Conservation (phyloP, 2,888 invertebrate genomes). For the Andrena bucephala region DNA sequence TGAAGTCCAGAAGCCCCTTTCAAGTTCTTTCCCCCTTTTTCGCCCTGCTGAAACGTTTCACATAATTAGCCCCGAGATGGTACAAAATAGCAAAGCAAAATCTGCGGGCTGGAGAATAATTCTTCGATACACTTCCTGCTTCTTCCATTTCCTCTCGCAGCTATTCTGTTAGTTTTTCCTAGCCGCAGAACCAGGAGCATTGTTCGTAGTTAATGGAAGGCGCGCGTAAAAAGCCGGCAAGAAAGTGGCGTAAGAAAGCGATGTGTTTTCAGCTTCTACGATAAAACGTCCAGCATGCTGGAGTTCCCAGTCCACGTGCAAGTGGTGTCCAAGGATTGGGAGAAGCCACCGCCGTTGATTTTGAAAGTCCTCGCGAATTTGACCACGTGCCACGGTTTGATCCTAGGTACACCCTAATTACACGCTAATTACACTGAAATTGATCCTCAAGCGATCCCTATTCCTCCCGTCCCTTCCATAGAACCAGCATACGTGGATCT, state of each 20-base stretch:
- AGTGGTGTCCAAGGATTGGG: not conserved
- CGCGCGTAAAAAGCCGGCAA: not conserved
- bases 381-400: slow-evolving; percentile 35
- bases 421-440: not conserved
- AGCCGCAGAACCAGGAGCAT: not conserved
- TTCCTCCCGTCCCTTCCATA: not conserved
- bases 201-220: not conserved
- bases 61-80: no score
- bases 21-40: no score
- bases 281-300: slow-evolving; percentile 22
- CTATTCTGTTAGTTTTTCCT: not conserved
- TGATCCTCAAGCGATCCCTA: fast-evolving
- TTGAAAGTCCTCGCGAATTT: slow-evolving; percentile 49
- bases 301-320: slow-evolving; percentile 48
- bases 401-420: slow-evolving; percentile 30
- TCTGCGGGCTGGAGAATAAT: no score
- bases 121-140: no score
- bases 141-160: no score
- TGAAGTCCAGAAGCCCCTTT: no score
- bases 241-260: not conserved
- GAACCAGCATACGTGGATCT: slow-evolving; percentile 37
- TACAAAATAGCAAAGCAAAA: no score
- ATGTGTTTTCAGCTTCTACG: slow-evolving; percentile 34
- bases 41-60: no score
- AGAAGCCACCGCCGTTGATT: slow-evolving; percentile 41